Evolutionary conservation across 1,140 invertebrate species (phyloP).

Genomic region (Aradophagus sp.): DNA sequence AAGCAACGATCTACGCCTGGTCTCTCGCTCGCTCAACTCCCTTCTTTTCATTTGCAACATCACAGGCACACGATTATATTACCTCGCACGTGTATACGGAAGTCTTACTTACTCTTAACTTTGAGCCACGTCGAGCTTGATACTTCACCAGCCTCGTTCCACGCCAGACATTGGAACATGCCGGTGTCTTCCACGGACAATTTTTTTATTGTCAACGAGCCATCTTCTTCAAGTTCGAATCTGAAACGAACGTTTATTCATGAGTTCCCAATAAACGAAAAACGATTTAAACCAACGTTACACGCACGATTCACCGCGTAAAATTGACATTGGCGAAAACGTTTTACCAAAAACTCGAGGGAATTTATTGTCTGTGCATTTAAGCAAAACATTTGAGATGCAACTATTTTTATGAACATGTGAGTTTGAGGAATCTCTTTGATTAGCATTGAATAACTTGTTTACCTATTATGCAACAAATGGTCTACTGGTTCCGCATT

Average conservation of each 20-base stretch:
- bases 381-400: no score
- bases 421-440: no score
- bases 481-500: slow-evolving; percentile 78
- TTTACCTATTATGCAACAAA: slow-evolving; percentile 53
- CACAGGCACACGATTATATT: slow-evolving; percentile 36
- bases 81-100: slow-evolving; percentile 42
- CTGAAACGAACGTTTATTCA: slow-evolving; percentile 66
- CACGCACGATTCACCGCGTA: no score
- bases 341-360: no score
- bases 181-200: slow-evolving; percentile 91
- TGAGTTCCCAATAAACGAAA: not conserved
- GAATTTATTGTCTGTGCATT: no score
- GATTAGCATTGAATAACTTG: not conserved
- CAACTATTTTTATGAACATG: no score
- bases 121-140: slow-evolving; percentile 93
- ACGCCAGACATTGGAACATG: slow-evolving; percentile 96
- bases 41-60: slow-evolving; percentile 22
- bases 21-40: not conserved
- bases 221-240: slow-evolving; percentile 84
- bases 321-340: no score
- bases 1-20: slow-evolving; percentile 8
- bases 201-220: slow-evolving; percentile 87
- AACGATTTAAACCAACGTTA: no score
- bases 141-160: slow-evolving; percentile 90
- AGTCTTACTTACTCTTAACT: slow-evolving; percentile 92